phyloP scores from a whole-genome alignment of 2,888 invertebrate species.

The Trichogramma dendrolimi region DNA sequence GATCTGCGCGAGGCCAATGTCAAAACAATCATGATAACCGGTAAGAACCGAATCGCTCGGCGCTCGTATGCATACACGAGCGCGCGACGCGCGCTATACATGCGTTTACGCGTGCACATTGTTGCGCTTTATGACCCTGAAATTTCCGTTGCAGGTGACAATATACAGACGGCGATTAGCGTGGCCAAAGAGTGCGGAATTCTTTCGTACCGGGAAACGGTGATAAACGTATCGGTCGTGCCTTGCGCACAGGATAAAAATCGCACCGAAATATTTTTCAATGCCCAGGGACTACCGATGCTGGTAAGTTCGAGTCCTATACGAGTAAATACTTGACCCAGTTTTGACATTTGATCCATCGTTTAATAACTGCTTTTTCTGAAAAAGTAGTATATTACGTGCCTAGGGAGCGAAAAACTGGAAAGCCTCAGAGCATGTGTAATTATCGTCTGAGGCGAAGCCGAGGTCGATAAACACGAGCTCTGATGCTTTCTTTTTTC shows the following conservation, averaged over 20 bases:
- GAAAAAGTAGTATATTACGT: too few relatives aligned
- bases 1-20: slow-evolving; percentile 72
- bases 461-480: neutral
- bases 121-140: neutral
- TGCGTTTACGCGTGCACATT: neutral
- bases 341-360: too few relatives aligned
- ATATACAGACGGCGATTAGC: slow-evolving; percentile 86
- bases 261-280: slow-evolving; percentile 43
- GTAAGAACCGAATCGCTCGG: slow-evolving; percentile 50
- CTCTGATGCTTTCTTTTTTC: slow-evolving; percentile 2
- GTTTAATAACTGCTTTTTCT: too few relatives aligned
- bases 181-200: slow-evolving; percentile 83
- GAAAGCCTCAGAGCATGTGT: too few relatives aligned
- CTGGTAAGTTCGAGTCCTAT: slow-evolving; percentile 7
- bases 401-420: too few relatives aligned
- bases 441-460: too few relatives aligned
- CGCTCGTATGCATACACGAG: too few relatives aligned
- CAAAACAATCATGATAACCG: slow-evolving; percentile 84
- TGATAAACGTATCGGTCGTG: slow-evolving; percentile 45
- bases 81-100: too few relatives aligned
- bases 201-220: slow-evolving; percentile 59
- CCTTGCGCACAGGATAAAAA: slow-evolving; percentile 34
- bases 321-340: too few relatives aligned
- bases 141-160: slow-evolving; percentile 65
- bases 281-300: slow-evolving; percentile 39